phyloP scores from a whole-genome alignment of 2,113 vertebrate genomes.

The Heliornis fulica region DNA sequence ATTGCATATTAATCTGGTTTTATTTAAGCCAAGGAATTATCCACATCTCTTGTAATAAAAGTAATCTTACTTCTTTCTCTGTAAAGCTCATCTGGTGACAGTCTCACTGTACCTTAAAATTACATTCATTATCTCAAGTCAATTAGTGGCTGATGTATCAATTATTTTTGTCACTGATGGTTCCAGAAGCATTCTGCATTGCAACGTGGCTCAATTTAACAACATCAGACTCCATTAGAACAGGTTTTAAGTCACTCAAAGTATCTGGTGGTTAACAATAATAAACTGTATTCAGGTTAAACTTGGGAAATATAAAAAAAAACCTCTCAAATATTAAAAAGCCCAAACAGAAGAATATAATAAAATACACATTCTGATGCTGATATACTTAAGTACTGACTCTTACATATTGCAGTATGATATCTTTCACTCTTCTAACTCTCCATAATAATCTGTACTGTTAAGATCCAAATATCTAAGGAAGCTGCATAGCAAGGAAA shows the following conservation, averaged over 20 bases:
- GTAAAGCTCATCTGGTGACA: conserved; percentile 47
- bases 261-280: not conserved
- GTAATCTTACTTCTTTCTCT: conserved; percentile 13
- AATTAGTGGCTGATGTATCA: conserved; percentile 70
- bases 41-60: conserved; percentile 31
- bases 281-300: not conserved
- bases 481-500: not conserved
- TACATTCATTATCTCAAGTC: conserved; percentile 54
- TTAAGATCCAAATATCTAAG: not conserved
- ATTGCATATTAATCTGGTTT: conserved; percentile 10
- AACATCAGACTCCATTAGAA: not conserved
- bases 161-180: conserved; percentile 50
- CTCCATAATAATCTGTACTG: not conserved
- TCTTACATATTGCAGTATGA: not conserved
- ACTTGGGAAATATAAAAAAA: not conserved
- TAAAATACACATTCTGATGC: not conserved
- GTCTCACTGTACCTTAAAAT: conserved; percentile 32
- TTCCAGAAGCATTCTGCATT: conserved; percentile 13
- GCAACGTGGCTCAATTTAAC: conserved; percentile 40
- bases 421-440: not conserved
- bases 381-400: not conserved
- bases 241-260: not conserved
- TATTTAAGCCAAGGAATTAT: not conserved
- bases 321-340: not conserved
- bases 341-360: not conserved